A percentile compares a stretch with the other conserved stretches of the same genome.
These are phyloP conservation scores for Labeo calbasu DNA, from an alignment of 2,797 vertebrate species.

Conservation along the genomic window DNA sequence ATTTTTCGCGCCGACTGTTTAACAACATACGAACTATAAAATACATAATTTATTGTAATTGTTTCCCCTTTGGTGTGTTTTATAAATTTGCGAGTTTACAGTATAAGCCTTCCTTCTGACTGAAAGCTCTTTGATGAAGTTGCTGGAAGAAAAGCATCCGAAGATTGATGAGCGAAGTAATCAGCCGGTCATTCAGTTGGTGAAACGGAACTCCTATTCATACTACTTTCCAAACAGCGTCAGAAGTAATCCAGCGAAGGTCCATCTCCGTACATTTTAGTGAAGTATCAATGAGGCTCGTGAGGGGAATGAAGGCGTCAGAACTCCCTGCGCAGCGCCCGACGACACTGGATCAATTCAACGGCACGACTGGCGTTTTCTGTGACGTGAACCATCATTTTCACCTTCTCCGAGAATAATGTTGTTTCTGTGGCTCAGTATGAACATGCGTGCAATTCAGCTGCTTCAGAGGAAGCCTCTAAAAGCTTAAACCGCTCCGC, in stretches of 20 bases:
- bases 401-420: background rate
- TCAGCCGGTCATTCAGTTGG: background rate
- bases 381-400: background rate
- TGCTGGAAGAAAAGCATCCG: slow-evolving; percentile 2
- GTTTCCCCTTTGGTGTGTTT: background rate
- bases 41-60: slow-evolving; percentile 51
- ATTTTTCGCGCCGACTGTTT: slow-evolving; percentile 62
- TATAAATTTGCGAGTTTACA: background rate
- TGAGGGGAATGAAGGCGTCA: slow-evolving; percentile 14
- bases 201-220: background rate
- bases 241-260: background rate
- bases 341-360: background rate
- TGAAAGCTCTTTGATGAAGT: slow-evolving; percentile 8
- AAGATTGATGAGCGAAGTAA: background rate
- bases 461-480: background rate
- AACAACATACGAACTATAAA: slow-evolving; percentile 26
- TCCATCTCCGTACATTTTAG: background rate
- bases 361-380: slow-evolving; percentile 9
- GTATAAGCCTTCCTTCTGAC: background rate
- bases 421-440: background rate
- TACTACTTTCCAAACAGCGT: background rate
- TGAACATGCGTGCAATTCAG: background rate
- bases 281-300: slow-evolving; percentile 2
- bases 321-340: slow-evolving; percentile 25
- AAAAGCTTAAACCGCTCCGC: background rate